A percentile compares a stretch with the other conserved stretches of the same genome.
Evolutionary conservation across 2,797 vertebrate species (phyloP).

Genomic region (Oryzias dopingdopingensis): DNA sequence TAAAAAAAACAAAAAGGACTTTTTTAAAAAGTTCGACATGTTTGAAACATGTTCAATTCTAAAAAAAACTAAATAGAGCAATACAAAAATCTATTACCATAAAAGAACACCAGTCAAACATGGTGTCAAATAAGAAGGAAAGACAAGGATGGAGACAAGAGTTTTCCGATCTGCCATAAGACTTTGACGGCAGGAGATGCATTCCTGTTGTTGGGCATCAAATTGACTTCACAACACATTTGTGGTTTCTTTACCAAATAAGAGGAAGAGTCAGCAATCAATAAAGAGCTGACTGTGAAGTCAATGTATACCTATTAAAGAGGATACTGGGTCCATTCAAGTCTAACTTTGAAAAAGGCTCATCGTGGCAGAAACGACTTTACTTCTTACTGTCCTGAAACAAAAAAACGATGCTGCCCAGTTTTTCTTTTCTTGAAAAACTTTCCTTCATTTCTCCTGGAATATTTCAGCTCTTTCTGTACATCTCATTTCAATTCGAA

Average conservation of each 20-base stretch:
- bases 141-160: constrained; percentile 38
- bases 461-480: too few species aligned
- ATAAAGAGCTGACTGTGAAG: too few species aligned
- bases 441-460: neutral
- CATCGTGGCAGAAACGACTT: neutral
- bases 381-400: too few species aligned
- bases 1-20: constrained; percentile 53
- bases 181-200: neutral
- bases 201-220: neutral
- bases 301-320: too few species aligned
- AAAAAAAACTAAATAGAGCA: neutral
- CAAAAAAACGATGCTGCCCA: too few species aligned
- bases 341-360: constrained; percentile 2
- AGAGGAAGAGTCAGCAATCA: too few species aligned
- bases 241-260: neutral
- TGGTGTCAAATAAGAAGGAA: constrained; percentile 22
- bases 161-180: constrained; percentile 69
- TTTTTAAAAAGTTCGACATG: constrained; percentile 16
- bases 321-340: too few species aligned
- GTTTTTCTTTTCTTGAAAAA: constrained; percentile 5
- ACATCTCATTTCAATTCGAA: too few species aligned
- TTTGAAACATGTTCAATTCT: constrained; percentile 11
- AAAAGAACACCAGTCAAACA: constrained; percentile 35
- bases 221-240: neutral
- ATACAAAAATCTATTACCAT: constrained; percentile 21